A percentile compares a stretch with the other conserved stretches of the same genome.
phyloP scores from a whole-genome alignment of 2,888 invertebrate species.

The Portevinia maculata region DNA sequence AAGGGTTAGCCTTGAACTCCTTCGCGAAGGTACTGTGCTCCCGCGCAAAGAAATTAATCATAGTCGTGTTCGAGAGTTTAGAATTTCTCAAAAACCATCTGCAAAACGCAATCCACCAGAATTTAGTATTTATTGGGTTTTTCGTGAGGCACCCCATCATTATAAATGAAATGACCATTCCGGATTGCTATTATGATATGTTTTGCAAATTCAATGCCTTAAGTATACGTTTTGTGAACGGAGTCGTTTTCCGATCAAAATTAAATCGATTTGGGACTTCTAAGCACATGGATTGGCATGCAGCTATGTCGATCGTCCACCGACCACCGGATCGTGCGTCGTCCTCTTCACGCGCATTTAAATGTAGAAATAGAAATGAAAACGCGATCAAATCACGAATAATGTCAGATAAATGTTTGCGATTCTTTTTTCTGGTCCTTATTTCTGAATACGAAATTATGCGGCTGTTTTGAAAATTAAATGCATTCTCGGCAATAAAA shows the following conservation, averaged over 20 bases:
- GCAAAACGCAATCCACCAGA: slow-evolving; percentile 32
- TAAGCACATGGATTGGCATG: slow-evolving; percentile 67
- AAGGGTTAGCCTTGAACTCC: slow-evolving; percentile 61
- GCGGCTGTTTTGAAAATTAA: slow-evolving; percentile 50
- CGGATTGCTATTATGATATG: slow-evolving; percentile 65
- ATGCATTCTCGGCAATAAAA: slow-evolving; percentile 21
- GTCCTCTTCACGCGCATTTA: slow-evolving; percentile 12
- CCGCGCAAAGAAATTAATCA: slow-evolving; percentile 31
- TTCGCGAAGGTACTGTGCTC: slow-evolving; percentile 20
- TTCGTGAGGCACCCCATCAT: slow-evolving; percentile 43
- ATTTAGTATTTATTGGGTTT: background rate
- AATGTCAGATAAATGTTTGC: slow-evolving; percentile 63
- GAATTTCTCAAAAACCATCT: slow-evolving; percentile 31
- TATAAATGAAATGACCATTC: slow-evolving; percentile 70
- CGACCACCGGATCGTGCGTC: background rate
- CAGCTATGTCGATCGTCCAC: slow-evolving; percentile 20
- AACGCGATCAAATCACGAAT: slow-evolving; percentile 59
- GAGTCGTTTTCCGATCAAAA: slow-evolving; percentile 61
- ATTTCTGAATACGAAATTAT: slow-evolving; percentile 44
- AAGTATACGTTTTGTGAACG: slow-evolving; percentile 64
- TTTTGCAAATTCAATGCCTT: slow-evolving; percentile 57
- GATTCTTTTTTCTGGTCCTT: slow-evolving; percentile 7
- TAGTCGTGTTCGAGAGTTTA: background rate
- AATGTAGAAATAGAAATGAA: slow-evolving; percentile 59
- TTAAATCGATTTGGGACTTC: slow-evolving; percentile 61